Conservation (phyloP, 2,797 vertebrate genomes). For the Sebastes taczanowskii region DNA sequence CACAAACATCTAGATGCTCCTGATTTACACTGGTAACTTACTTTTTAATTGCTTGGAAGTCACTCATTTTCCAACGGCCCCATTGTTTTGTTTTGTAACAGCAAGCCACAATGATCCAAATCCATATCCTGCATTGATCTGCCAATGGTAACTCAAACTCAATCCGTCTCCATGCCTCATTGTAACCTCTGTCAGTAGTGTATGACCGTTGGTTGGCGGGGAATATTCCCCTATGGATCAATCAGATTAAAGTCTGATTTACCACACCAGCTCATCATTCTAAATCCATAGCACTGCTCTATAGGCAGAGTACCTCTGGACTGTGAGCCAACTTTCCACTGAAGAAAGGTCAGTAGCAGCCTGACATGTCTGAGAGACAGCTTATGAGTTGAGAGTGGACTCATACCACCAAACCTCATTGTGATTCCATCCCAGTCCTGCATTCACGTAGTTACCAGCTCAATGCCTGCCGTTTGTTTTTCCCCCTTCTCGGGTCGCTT, state of each 20-base stretch:
- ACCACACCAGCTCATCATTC: slow-evolving; percentile 34
- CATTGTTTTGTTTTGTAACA: slow-evolving; percentile 6
- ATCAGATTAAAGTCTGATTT: slow-evolving; percentile 39
- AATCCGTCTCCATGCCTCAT: neutral
- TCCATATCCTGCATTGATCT: slow-evolving; percentile 9
- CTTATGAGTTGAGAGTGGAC: slow-evolving; percentile 28
- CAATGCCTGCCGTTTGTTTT: slow-evolving; percentile 5
- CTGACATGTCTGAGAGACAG: slow-evolving; percentile 44
- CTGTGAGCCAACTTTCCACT: slow-evolving; percentile 33
- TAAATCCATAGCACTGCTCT: slow-evolving; percentile 29
- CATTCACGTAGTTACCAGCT: slow-evolving; percentile 29
- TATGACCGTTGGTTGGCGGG: neutral
- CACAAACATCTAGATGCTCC: neutral
- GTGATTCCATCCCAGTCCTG: slow-evolving; percentile 29
- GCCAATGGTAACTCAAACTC: slow-evolving; percentile 1
- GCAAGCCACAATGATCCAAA: neutral
- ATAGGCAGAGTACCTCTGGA: slow-evolving; percentile 24
- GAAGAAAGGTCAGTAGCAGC: slow-evolving; percentile 52
- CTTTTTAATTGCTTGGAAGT: slow-evolving; percentile 8
- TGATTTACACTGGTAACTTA: neutral
- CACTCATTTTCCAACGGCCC: neutral
- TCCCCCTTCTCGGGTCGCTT: slow-evolving; percentile 6
- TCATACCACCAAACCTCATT: slow-evolving; percentile 36
- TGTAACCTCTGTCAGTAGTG: slow-evolving; percentile 9
- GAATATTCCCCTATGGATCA: slow-evolving; percentile 38